These are phyloP conservation scores for Hystrix brachyura DNA, from an alignment of 2,113 vertebrate genomes.

Conservation along the genomic window DNA sequence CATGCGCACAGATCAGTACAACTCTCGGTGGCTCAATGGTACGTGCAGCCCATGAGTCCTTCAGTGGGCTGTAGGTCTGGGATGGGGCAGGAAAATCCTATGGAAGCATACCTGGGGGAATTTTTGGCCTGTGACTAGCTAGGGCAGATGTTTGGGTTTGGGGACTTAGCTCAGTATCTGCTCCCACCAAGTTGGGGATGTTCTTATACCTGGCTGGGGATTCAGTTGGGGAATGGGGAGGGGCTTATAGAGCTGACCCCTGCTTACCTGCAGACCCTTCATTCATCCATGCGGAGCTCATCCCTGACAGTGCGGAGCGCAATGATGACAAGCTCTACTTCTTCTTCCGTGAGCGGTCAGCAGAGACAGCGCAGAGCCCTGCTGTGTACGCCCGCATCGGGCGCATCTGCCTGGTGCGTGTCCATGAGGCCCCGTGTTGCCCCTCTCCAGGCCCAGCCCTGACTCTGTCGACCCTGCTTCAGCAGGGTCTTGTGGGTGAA, in stretches of 20 bases:
- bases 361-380: conserved; percentile 95
- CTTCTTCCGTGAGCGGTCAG: conserved; percentile 98
- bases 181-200: background rate
- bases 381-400: conserved; percentile 97
- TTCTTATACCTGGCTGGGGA: background rate
- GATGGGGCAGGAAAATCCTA: accelerated
- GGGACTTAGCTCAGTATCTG: too few species aligned
- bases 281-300: conserved; percentile 96
- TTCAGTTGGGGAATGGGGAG: background rate
- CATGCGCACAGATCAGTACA: conserved; percentile 99
- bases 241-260: background rate
- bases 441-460: background rate
- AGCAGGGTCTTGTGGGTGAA: accelerated
- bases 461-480: background rate
- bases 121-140: background rate
- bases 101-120: accelerated
- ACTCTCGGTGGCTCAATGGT: conserved; percentile 99
- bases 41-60: background rate
- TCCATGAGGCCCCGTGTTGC: background rate
- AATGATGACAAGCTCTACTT: conserved; percentile 99
- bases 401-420: conserved; percentile 97
- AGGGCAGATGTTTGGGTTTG: too few species aligned
- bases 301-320: conserved; percentile 97
- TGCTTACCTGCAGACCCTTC: conserved; percentile 92
- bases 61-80: accelerated